phyloP scores from a whole-genome alignment of 2,797 vertebrate genomes.

The Manis javanica region DNA sequence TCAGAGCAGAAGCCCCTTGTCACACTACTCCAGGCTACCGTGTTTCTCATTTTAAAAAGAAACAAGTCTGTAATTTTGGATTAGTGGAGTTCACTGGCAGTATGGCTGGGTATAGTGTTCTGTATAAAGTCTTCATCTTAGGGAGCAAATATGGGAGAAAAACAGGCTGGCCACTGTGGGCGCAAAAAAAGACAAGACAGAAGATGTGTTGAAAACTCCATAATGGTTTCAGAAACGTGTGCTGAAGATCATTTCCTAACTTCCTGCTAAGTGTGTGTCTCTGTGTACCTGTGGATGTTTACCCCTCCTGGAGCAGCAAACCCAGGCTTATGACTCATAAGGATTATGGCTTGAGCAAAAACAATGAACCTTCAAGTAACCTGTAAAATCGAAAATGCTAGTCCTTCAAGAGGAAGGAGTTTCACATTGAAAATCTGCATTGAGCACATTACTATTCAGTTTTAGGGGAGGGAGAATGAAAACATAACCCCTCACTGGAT shows the following conservation, averaged over 20 bases:
- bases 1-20: neutral
- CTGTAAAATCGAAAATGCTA: neutral
- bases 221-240: neutral
- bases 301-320: neutral
- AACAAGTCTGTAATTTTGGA: neutral
- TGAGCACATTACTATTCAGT: neutral
- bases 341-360: neutral
- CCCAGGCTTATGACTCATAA: neutral
- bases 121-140: neutral
- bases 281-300: neutral
- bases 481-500: neutral
- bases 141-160: neutral
- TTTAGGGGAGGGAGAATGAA: neutral
- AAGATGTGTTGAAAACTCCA: neutral
- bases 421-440: neutral
- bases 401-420: neutral
- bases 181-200: neutral
- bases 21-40: neutral
- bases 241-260: neutral
- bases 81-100: neutral
- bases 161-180: neutral
- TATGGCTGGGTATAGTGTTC: neutral
- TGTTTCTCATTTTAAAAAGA: neutral
- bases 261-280: neutral
- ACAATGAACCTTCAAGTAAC: neutral